These are phyloP conservation scores for Cartodere bifasciata DNA, from an alignment of 2,888 invertebrate species.

Conservation along the genomic window DNA sequence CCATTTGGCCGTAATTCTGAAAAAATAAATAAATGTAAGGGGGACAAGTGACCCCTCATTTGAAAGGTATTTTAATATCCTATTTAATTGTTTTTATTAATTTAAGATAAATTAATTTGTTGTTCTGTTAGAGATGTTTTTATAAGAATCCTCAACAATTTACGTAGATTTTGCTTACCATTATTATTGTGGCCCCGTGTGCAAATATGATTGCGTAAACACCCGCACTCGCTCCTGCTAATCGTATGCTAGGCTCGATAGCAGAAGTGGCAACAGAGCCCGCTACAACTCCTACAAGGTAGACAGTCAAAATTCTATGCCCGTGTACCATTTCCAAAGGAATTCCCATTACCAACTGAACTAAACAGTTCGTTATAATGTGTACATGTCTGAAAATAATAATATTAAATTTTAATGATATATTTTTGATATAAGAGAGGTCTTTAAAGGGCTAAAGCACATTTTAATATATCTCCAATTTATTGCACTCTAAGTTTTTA, in stretches of 20 bases:
- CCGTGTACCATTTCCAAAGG: slow-evolving; percentile 94
- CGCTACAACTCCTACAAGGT: slow-evolving; percentile 69
- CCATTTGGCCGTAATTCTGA: slow-evolving; percentile 95
- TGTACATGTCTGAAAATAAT: slow-evolving; percentile 55
- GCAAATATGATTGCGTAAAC: slow-evolving; percentile 87
- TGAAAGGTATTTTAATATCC: too few relatives aligned
- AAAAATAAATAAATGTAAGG: too few relatives aligned
- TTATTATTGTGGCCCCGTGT: slow-evolving; percentile 79
- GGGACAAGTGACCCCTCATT: too few relatives aligned
- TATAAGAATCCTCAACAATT: too few relatives aligned
- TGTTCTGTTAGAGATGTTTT: too few relatives aligned
- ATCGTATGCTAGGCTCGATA: slow-evolving; percentile 57
- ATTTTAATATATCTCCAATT: too few relatives aligned
- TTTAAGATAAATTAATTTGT: too few relatives aligned
- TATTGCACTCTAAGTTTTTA: too few relatives aligned
- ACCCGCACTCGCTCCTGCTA: slow-evolving; percentile 89
- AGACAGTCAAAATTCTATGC: slow-evolving; percentile 78
- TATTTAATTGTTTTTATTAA: too few relatives aligned
- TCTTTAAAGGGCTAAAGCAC: too few relatives aligned
- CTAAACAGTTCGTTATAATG: slow-evolving; percentile 74
- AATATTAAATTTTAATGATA: slow-evolving; percentile 3
- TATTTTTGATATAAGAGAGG: too few relatives aligned
- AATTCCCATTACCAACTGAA: slow-evolving; percentile 83
- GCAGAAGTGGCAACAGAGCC: slow-evolving; percentile 72
- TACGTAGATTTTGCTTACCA: slow-evolving; percentile 40